Base-by-base conservation (phyloP, 2,113 vertebrate genomes). In the Orcinus orca region DNA sequence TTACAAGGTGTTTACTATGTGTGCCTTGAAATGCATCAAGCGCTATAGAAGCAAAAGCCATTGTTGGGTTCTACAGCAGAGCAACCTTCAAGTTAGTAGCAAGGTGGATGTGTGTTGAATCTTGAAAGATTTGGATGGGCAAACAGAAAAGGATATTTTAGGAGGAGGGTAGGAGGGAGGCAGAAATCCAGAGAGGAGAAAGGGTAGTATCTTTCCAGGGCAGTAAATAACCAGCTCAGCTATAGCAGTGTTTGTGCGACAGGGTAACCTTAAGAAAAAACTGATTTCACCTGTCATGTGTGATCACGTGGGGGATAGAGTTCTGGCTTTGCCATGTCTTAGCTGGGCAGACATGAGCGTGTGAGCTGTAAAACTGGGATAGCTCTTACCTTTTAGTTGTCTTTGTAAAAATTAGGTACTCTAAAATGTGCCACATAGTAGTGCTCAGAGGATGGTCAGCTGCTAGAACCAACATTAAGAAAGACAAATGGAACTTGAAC, bases 401-500 rank as follows among this genome's bases (percentile, higher is more conserved):
- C 15, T 20, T 31, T 93, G 3, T 62, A 67, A 86, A 96, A 73
- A 92, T 58, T 58, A 81, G 91, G 47, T 31, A 41, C 25, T 38
- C 31, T 84, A 74, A 95, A 44, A 71, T 17, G 55, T 62, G 65
- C 53, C 44, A 63, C 63, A 91, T 5, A n/a, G 5, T 55, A 41
- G 23, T n/a, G 31, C n/a, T 85, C 36, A 87, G 93, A 87, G 38
- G 15, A 88, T 53, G 55, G n/a, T 76, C n/a, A 47, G 47, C 29
- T 80, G 60, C 67, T 79, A 74, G 44, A 93, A 63, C 44, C 88
- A 93, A 88, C 29, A 65, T 36, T 81, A 79, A 88, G 62, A 79
- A 76, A 88, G 68, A 60, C 53, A 91, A 12, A 50, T 26, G 95
- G 71, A 95, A 86, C 7, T 55, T 85, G 47, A 96, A 86, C 50